Conservation (phyloP, 2,888 invertebrate species). For the Phrixothrix hirtus region DNA sequence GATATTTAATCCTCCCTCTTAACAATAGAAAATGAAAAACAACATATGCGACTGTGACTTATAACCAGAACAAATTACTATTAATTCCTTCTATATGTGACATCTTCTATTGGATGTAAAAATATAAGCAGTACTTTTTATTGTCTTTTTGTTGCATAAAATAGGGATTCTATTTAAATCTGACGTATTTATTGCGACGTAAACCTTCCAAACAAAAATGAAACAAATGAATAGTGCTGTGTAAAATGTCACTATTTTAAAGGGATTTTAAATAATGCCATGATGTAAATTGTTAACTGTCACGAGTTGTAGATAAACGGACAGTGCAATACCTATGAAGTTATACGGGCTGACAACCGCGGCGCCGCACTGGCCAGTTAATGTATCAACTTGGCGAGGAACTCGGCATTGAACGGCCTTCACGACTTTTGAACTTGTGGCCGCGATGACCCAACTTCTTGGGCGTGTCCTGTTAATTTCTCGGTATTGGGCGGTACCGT, state of each 20-base stretch:
- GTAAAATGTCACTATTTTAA: constrained; percentile 3
- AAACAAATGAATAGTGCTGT: constrained; percentile 4
- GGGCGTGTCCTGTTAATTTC: constrained; percentile 21
- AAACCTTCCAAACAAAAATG: constrained; percentile 11
- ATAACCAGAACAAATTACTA: constrained; percentile 21
- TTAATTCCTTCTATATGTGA: constrained; percentile 21
- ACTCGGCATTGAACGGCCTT: constrained; percentile 40
- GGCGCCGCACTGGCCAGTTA: constrained; percentile 36
- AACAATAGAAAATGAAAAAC: constrained; percentile 12
- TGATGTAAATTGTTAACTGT: constrained; percentile 21
- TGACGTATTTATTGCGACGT: constrained; percentile 23
- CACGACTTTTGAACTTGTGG: constrained; percentile 34
- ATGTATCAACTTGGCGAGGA: constrained; percentile 32
- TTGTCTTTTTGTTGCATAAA: constrained; percentile 19
- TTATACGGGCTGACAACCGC: constrained; percentile 26
- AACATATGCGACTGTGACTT: constrained; percentile 11
- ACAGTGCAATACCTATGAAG: constrained; percentile 21
- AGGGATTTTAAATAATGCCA: constrained; percentile 17
- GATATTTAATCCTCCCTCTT: constrained; percentile 13
- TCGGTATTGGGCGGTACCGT: too few relatives aligned
- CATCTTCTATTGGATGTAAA: constrained; percentile 7
- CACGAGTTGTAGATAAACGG: constrained; percentile 13
- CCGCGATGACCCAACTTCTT: constrained; percentile 24
- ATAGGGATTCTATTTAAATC: constrained; percentile 15
- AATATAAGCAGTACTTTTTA: constrained; percentile 2